Base-by-base conservation (phyloP, 1,140 invertebrate genomes). In the Hetaerina americana region DNA sequence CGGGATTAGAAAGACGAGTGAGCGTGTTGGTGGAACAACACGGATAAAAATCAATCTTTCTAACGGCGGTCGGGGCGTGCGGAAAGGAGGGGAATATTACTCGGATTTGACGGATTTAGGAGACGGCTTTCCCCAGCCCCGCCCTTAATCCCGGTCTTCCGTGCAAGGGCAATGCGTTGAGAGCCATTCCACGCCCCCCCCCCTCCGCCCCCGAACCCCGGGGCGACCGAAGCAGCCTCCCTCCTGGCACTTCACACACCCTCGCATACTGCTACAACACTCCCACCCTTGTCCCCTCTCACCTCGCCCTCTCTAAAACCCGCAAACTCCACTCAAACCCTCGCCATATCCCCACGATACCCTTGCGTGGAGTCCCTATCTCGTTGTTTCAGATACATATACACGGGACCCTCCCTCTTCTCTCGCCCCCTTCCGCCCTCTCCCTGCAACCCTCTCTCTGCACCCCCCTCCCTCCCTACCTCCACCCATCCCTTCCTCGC, bases 31-130 rank as follows among this genome's bases (percentile, higher is more conserved):
- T n/a, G 22, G 40, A 57, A 12, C 22, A n/a, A 1, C 40, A 57
- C 40, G n/a, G n/a, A n/a, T 57, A 57, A 57, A 57, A 57, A 57
- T 57, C 40, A n/a, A 57, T n/a, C n/a, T n/a, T 57, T 57, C 40
- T n/a, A 40, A 18, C 31, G 31, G 18, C 31, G 40, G 2, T 12
- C 15, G 40, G 15, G 2, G n/a, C n/a, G n/a, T n/a, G n/a, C n/a
- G n/a, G n/a, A n/a, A n/a, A n/a, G n/a, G n/a, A n/a, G 40, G 22
- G 40, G 40, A 12, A 57, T 57, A 57, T 57, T 57, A 57, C 40
- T 57, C 10, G 3, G 40, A 57, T 18, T 57, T 12, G 40, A 18
- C 31, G 31, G 31, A 40, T 40, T 40, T 40, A 1, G 15, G 40
- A 57, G 22, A 57, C 40, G 10, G 40, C 22, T 57, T 57, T n/a